These are phyloP conservation scores for Poeciliopsis retropinna DNA, from an alignment of 2,113 vertebrate genomes.

Conservation along the genomic window DNA sequence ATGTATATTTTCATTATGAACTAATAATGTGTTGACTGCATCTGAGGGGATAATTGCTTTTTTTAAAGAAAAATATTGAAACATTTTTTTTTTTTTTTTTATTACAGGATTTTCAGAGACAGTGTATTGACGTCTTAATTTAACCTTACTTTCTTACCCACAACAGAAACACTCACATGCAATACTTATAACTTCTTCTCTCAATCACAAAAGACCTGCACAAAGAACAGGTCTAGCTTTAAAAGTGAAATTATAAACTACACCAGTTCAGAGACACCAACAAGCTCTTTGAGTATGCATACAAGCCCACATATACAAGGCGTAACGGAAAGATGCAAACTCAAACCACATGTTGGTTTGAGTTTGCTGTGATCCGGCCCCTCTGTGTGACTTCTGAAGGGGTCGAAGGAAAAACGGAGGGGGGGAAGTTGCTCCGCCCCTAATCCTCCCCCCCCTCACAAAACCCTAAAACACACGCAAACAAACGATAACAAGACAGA, in stretches of 20 bases:
- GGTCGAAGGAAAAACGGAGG: background rate
- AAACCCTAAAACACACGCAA: background rate
- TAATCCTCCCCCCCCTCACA: background rate
- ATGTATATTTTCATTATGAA: background rate
- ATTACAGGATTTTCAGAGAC: slow-evolving; percentile 51
- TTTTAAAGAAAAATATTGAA: no score
- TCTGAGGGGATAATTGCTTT: background rate
- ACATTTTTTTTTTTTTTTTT: background rate
- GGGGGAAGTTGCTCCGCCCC: background rate
- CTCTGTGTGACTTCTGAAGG: slow-evolving; percentile 45
- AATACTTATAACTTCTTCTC: slow-evolving; percentile 11
- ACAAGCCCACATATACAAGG: slow-evolving; percentile 33
- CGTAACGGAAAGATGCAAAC: slow-evolving; percentile 66
- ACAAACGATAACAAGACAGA: slow-evolving; percentile 42
- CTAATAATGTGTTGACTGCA: background rate
- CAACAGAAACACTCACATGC: slow-evolving; percentile 47
- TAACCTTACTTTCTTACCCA: slow-evolving; percentile 71
- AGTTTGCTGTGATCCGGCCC: slow-evolving; percentile 54
- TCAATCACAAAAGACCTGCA: slow-evolving; percentile 16
- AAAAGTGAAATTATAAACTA: slow-evolving; percentile 6
- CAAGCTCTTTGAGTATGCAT: slow-evolving; percentile 23
- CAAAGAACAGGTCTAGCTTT: slow-evolving; percentile 25
- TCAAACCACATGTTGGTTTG: slow-evolving; percentile 76
- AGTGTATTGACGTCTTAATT: slow-evolving; percentile 62
- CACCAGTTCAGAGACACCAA: slow-evolving; percentile 19